phyloP scores from a whole-genome alignment of 2,888 invertebrate genomes.

The Minunthozetes semirufus region DNA sequence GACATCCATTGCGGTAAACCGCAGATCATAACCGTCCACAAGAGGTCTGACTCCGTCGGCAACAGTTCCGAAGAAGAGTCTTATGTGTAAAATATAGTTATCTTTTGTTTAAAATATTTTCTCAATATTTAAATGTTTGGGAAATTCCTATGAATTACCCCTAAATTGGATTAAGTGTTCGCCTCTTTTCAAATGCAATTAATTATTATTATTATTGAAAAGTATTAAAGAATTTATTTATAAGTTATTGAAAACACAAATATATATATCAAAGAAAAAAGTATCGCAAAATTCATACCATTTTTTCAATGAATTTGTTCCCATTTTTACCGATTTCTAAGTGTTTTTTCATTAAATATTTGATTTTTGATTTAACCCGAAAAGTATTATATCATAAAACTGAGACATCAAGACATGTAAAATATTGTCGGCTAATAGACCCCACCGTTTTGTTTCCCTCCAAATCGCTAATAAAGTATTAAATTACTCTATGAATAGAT shows the following conservation, averaged over 20 bases:
- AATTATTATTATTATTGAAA: not conserved
- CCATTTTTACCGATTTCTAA: too few relatives aligned
- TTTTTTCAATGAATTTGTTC: too few relatives aligned
- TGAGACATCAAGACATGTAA: too few relatives aligned
- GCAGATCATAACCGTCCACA: conserved; percentile 9
- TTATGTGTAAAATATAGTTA: conserved; percentile 12
- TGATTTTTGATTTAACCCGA: too few relatives aligned
- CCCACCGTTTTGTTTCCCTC: too few relatives aligned
- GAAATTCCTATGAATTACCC: too few relatives aligned
- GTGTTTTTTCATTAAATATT: too few relatives aligned
- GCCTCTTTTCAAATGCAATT: not conserved
- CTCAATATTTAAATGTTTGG: not conserved
- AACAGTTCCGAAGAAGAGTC: conserved; percentile 23
- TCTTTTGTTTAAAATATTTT: not conserved
- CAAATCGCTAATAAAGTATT: too few relatives aligned
- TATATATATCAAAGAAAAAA: not conserved
- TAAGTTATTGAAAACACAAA: not conserved
- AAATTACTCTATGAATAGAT: too few relatives aligned
- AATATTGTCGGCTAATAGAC: too few relatives aligned
- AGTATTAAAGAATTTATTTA: not conserved
- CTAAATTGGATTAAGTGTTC: not conserved
- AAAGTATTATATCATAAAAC: too few relatives aligned
- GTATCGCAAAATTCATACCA: too few relatives aligned
- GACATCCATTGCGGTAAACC: not conserved
- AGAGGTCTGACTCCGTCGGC: conserved; percentile 1